phyloP scores from a whole-genome alignment of 2,888 invertebrate species.

The Alloscopus bannaensis region DNA sequence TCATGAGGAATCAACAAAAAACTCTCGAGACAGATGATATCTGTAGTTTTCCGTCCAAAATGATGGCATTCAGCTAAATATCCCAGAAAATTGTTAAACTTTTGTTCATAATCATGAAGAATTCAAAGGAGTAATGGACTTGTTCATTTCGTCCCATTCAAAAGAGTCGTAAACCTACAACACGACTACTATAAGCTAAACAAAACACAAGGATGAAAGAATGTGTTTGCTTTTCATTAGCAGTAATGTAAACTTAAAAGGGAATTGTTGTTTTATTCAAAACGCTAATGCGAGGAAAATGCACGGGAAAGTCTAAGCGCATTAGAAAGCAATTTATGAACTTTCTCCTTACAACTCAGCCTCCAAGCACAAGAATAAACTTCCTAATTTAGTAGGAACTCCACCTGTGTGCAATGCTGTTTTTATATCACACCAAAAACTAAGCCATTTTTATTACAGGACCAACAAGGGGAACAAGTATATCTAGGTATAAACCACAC shows the following conservation, averaged over 20 bases:
- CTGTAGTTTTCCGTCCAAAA: neutral
- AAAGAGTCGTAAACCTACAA: too few species aligned
- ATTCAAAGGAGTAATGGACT: conserved; percentile 34
- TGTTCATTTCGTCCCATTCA: neutral
- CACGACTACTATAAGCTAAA: too few species aligned
- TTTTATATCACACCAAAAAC: too few species aligned
- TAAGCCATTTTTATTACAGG: conserved; percentile 82
- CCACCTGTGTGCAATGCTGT: too few species aligned
- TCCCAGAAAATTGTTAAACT: conserved; percentile 9
- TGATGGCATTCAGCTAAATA: conserved; percentile 8
- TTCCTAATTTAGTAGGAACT: too few species aligned
- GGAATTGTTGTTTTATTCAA: conserved; percentile 29
- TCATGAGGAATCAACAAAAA: too few species aligned
- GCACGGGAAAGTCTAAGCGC: neutral
- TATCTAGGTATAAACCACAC: conserved; percentile 97
- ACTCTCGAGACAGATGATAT: neutral
- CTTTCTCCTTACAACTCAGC: too few species aligned
- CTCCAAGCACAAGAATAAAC: too few species aligned
- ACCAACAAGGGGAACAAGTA: conserved; percentile 92
- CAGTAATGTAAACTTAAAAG: conserved; percentile 23
- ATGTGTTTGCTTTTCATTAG: conserved; percentile 26
- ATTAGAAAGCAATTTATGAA: conserved; percentile 12
- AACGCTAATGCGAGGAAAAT: too few species aligned
- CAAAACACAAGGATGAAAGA: too few species aligned
- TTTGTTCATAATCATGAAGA: conserved; percentile 38